phyloP scores from a whole-genome alignment of 2,888 invertebrate species.

The Metallyticus violacea region DNA sequence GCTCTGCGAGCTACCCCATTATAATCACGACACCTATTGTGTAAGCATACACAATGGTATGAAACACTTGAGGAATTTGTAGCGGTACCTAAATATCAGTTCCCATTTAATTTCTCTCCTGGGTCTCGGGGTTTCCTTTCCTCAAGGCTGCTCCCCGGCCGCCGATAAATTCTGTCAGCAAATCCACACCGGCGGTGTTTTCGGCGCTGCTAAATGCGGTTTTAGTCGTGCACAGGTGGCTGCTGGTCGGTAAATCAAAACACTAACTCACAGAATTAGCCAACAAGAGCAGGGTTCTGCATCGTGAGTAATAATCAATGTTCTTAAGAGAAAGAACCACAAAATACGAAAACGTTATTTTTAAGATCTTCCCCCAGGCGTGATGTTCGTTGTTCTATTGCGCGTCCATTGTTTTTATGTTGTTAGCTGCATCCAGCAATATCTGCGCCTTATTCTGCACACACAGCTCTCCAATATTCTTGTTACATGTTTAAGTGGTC shows the following conservation, averaged over 20 bases:
- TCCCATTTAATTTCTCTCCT: background rate
- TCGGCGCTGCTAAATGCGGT: background rate
- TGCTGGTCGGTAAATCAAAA: background rate
- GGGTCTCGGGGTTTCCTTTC: background rate
- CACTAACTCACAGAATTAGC: background rate
- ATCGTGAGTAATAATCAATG: background rate
- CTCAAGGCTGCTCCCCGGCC: background rate
- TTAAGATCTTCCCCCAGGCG: no score
- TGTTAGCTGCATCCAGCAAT: no score
- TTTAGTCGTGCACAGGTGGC: background rate
- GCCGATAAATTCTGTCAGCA: background rate
- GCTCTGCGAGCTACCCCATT: background rate
- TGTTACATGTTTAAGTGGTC: no score
- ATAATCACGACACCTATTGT: background rate
- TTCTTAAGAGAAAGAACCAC: no score
- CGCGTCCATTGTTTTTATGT: no score
- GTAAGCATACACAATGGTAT: background rate
- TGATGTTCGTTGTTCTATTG: no score
- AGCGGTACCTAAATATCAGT: no score
- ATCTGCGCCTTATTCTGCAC: no score
- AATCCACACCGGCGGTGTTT: background rate
- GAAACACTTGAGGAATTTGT: background rate
- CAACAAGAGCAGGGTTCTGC: no score
- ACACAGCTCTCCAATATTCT: no score
- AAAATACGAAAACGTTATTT: no score